Conservation (phyloP, 2,113 vertebrate species). For the Pterocles burchelli region DNA sequence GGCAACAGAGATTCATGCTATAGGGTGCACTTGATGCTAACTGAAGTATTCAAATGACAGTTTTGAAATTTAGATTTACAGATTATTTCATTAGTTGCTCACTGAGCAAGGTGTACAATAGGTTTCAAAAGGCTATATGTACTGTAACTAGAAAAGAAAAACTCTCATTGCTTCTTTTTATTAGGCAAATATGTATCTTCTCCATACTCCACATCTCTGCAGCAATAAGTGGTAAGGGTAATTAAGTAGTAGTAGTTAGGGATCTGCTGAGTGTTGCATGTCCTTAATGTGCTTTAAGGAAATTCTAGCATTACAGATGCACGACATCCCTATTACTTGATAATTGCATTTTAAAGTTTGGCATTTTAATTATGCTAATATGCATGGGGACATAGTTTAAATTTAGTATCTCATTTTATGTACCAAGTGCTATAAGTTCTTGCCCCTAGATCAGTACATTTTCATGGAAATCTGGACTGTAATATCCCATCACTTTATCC, state of each 20-base stretch:
- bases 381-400: constrained; percentile 19
- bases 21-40: not conserved
- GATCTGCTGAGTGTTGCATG: constrained; percentile 59
- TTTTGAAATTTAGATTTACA: not conserved
- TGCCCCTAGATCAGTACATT: constrained; percentile 9
- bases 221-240: constrained; percentile 9
- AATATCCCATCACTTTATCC: not conserved
- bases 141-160: not conserved
- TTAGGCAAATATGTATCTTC: not conserved
- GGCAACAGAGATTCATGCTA: not conserved
- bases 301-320: constrained; percentile 30
- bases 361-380: constrained; percentile 61
- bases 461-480: constrained; percentile 26
- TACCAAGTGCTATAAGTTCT: constrained; percentile 14
- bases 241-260: constrained; percentile 53
- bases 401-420: constrained; percentile 52
- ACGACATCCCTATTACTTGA: constrained; percentile 22
- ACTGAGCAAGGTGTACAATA: not conserved
- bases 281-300: constrained; percentile 47
- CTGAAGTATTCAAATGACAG: not conserved
- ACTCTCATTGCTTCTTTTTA: not conserved
- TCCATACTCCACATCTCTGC: not conserved
- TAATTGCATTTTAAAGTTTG: constrained; percentile 49
- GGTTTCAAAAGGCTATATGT: not conserved
- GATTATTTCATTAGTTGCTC: not conserved